A percentile compares a stretch with the other conserved stretches of the same genome.
Evolutionary conservation across 2,888 invertebrate genomes (phyloP).

Genomic region (Bellardia pandia): DNA sequence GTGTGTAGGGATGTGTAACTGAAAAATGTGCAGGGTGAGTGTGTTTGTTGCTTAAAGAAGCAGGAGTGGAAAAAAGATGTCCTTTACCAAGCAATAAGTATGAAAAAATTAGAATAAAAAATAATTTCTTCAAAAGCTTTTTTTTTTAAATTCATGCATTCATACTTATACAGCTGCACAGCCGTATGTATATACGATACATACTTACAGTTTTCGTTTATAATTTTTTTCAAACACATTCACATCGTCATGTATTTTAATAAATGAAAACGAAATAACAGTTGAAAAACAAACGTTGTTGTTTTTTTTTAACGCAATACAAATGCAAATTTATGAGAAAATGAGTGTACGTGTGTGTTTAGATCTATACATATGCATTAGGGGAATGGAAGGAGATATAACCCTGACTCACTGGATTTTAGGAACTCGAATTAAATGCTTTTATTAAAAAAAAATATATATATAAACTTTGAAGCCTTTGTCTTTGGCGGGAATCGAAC

Average conservation of each 20-base stretch:
- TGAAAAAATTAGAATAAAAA: conserved; percentile 71
- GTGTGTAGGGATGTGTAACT: not conserved
- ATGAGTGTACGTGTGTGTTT: not conserved
- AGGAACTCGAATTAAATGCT: not conserved
- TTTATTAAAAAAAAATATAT: not conserved
- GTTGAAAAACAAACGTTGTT: conserved; percentile 61
- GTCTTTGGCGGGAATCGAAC: no score
- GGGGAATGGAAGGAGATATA: not conserved
- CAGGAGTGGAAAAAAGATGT: conserved; percentile 60
- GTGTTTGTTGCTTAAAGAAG: conserved; percentile 17
- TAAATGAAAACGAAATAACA: conserved; percentile 63
- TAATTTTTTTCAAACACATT: conserved; percentile 65
- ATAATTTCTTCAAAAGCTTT: conserved; percentile 69
- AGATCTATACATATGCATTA: conserved; percentile 1
- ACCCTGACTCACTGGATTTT: no score
- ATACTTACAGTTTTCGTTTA: conserved; percentile 65
- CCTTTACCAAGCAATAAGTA: conserved; percentile 71
- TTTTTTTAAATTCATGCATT: conserved; percentile 63
- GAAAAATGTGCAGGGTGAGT: no score
- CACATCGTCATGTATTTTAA: conserved; percentile 49
- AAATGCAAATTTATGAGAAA: conserved; percentile 58
- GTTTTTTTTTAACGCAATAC: conserved; percentile 45
- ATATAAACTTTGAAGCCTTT: no score
- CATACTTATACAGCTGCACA: conserved; percentile 45
- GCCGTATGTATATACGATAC: conserved; percentile 19